phyloP scores from a whole-genome alignment of 2,888 invertebrate species.

The Erebia ligea region DNA sequence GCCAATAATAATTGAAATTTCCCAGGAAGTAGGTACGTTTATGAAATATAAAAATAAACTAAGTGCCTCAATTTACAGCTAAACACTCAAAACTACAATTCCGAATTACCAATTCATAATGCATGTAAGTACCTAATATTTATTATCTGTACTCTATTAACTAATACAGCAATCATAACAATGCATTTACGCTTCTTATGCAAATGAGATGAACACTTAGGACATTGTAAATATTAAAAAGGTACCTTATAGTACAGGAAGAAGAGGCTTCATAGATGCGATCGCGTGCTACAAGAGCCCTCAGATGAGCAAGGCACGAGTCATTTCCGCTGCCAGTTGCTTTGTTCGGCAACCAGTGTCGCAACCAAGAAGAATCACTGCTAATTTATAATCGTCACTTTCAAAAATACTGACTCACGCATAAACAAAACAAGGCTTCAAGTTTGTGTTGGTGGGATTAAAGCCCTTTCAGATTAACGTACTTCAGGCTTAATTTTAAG shows the following conservation, averaged over 20 bases:
- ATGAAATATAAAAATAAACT: too few species aligned
- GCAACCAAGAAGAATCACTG: conserved; percentile 70
- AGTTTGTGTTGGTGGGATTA: conserved; percentile 44
- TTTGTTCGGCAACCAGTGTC: conserved; percentile 47
- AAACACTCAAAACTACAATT: too few species aligned
- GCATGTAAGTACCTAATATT: not conserved
- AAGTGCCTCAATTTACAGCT: too few species aligned
- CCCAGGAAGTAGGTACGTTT: too few species aligned
- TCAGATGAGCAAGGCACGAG: conserved; percentile 64
- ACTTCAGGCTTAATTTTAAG: not conserved
- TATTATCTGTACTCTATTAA: conserved; percentile 11
- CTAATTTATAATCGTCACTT: conserved; percentile 78
- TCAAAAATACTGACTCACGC: conserved; percentile 71
- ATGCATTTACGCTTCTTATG: conserved; percentile 12
- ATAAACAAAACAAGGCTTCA: conserved; percentile 53
- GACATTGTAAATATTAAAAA: conserved; percentile 41
- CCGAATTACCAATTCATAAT: not conserved
- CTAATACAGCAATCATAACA: conserved; percentile 21
- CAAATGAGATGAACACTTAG: conserved; percentile 20
- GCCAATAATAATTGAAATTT: too few species aligned
- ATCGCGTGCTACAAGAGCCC: conserved; percentile 62
- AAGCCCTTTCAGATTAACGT: conserved; percentile 14
- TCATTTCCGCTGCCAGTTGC: conserved; percentile 68
- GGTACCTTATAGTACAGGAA: conserved; percentile 30
- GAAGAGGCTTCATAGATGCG: conserved; percentile 50